phyloP scores from a whole-genome alignment of 2,888 invertebrate species.

The Caenorhabditis macrosperma region DNA sequence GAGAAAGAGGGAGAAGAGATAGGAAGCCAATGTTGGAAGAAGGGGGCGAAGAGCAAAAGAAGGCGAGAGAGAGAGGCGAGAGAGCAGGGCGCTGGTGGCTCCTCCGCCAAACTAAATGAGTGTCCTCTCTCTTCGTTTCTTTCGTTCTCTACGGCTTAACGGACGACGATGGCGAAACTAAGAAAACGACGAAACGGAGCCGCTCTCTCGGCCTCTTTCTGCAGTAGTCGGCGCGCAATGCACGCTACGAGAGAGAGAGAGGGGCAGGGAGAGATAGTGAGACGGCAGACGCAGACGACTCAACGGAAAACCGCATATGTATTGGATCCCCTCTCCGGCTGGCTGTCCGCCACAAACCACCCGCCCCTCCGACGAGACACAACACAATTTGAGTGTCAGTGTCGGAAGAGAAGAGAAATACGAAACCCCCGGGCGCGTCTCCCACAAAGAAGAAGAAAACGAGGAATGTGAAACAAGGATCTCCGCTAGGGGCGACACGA shows the following conservation, averaged over 20 bases:
- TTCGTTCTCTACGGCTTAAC: conserved; percentile 20
- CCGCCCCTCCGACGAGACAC: conserved; percentile 15
- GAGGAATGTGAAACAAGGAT: conserved; percentile 55
- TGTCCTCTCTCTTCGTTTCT: conserved; percentile 28
- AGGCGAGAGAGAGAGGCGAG: conserved; percentile 28
- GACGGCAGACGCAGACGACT: conserved; percentile 31
- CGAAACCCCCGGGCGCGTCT: conserved; percentile 37
- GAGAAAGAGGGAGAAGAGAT: conserved; percentile 8
- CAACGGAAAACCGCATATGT: conserved; percentile 56
- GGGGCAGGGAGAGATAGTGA: neutral
- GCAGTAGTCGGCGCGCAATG: conserved; percentile 32
- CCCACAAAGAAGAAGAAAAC: conserved; percentile 17
- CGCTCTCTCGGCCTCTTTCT: neutral
- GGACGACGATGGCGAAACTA: conserved; percentile 13
- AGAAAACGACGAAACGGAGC: conserved; percentile 23
- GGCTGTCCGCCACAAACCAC: conserved; percentile 26
- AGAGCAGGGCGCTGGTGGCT: conserved; percentile 5
- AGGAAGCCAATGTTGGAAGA: conserved; percentile 4
- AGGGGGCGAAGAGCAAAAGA: conserved; percentile 19
- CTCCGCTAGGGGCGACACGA: conserved; percentile 39
- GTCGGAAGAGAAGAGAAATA: conserved; percentile 42
- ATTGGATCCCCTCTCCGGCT: conserved; percentile 35
- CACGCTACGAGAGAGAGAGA: conserved; percentile 19
- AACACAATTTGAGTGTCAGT: conserved; percentile 29
- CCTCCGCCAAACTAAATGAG: conserved; percentile 49